These are phyloP conservation scores for Mustela nigripes DNA, from an alignment of 2,113 vertebrate species.

Conservation along the genomic window DNA sequence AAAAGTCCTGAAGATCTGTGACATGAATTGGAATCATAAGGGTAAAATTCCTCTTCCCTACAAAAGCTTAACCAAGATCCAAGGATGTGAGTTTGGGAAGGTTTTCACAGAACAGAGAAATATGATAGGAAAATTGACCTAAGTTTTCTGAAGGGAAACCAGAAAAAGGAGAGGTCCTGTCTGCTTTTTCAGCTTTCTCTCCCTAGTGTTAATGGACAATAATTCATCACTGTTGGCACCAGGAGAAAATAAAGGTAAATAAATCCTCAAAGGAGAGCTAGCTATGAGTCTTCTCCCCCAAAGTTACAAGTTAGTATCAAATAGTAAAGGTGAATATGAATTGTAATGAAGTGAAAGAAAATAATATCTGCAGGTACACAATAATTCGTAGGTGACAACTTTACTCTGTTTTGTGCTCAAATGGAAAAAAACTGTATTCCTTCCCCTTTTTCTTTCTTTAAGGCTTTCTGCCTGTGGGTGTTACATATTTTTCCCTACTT, in stretches of 20 bases:
- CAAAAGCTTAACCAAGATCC: not conserved
- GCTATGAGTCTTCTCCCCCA: not conserved
- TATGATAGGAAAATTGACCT: not conserved
- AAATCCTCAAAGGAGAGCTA: not conserved
- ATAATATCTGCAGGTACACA: not conserved
- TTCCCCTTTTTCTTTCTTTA: not conserved
- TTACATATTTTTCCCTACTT: constrained; percentile 73
- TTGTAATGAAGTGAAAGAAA: not conserved
- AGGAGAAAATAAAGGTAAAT: not conserved
- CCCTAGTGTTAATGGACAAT: not conserved
- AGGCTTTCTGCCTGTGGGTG: constrained; percentile 71
- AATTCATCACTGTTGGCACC: not conserved
- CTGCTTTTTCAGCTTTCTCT: not conserved
- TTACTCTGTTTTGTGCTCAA: not conserved
- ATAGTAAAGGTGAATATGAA: not conserved
- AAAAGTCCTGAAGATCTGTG: not conserved
- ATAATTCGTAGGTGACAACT: not conserved
- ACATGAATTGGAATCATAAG: not conserved
- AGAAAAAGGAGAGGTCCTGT: not conserved
- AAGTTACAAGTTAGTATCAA: constrained; percentile 1
- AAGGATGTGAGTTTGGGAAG: not conserved
- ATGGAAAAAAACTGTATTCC: not conserved
- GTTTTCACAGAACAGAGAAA: not conserved
- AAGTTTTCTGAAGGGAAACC: not conserved
- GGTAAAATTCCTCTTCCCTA: not conserved